Base-by-base conservation (phyloP, 2,888 invertebrate species). In the Ernsta delagoae region DNA sequence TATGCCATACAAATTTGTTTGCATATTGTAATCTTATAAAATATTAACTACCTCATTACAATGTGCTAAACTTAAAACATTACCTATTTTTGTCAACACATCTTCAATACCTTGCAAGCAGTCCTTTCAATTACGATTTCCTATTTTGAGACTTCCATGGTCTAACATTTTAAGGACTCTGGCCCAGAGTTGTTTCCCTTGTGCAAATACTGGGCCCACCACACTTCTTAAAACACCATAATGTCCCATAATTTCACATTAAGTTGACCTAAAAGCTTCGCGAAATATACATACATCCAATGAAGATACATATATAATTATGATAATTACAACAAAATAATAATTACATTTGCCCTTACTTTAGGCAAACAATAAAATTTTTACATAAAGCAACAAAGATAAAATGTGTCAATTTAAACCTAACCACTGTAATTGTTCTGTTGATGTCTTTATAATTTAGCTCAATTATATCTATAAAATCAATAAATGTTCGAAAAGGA, bases 21-120 rank as follows among this genome's bases (percentile, higher is more conserved):
- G 90, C 90, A 90, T 92, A 90, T 89, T 87, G 89, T 90, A 88
- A 90, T 85, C 92, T 92, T 93, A 92, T 82, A 91, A 88, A 90
- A 84, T 87, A 88, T 83, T 85, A 86, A 62, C 86, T 83, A 88
- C 85, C 88, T 85, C 76, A 89, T 88, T 90, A 90, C 86, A 90
- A 91, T 91, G 92, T 92, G 92, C 91, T 92, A 90, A 91, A 92
- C 91, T 92, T 92, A 92, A 88, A 53, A 88, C 85, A 82, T 89
- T 88, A 87, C 83, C 87, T 91, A 91, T 87, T 87, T 86, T 86
- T 85, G 84, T 86, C 85, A 86, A 88, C 85, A 87, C 85, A 86
- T 90, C 87, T 86, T 87, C 84, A 84, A 83, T 87, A 85, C 84
- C 87, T 89, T 87, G 88, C 92, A 89, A 92, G 90, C 90, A 89